Conservation (phyloP, 2,888 invertebrate genomes). For the Rhagonycha lutea region DNA sequence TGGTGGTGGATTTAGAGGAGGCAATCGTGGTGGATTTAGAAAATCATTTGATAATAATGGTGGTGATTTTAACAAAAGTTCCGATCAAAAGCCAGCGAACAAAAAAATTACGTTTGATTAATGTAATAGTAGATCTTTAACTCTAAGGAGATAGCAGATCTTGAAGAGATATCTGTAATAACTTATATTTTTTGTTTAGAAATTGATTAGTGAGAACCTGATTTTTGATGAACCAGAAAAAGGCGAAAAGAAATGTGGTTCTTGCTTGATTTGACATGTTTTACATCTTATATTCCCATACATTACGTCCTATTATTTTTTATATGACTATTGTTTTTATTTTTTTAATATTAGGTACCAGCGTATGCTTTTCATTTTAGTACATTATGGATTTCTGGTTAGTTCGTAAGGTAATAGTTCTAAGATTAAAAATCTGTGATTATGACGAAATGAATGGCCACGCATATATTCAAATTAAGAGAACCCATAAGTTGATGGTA, state of each 20-base stretch:
- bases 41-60: slow-evolving; percentile 38
- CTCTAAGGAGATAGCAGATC: background rate
- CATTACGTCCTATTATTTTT: background rate
- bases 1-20: slow-evolving; percentile 40
- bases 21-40: slow-evolving; percentile 40
- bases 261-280: background rate
- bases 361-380: background rate
- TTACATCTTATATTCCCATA: background rate
- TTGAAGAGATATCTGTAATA: background rate
- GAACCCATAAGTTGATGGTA: background rate
- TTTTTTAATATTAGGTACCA: background rate
- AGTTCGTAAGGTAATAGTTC: background rate
- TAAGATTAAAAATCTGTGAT: background rate
- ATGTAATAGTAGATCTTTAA: background rate
- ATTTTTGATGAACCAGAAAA: background rate
- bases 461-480: background rate
- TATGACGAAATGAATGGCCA: background rate
- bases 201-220: background rate
- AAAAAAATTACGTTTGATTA: background rate
- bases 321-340: background rate
- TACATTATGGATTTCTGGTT: background rate
- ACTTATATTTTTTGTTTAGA: background rate
- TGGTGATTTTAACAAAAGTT: background rate
- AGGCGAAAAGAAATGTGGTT: background rate
- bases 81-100: background rate